Evolutionary conservation across 2,888 invertebrate genomes (phyloP).

Genomic region (Encarsia formosa): DNA sequence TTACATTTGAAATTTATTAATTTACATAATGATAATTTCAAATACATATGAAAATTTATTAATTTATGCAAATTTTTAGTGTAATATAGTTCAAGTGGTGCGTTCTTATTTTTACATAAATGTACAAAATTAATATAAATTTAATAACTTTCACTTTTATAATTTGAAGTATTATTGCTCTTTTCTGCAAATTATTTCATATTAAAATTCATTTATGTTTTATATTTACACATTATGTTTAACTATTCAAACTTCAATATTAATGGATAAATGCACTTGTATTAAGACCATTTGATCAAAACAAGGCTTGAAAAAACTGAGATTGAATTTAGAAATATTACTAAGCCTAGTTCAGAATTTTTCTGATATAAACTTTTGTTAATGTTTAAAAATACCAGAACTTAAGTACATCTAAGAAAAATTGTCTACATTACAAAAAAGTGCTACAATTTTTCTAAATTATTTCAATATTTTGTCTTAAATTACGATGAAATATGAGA

Average conservation of each 20-base stretch:
- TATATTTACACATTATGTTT: background rate
- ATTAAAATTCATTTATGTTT: conserved; percentile 8
- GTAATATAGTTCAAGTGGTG: conserved; percentile 1
- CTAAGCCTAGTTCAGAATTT: conserved; percentile 3
- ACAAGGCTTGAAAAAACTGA: conserved; percentile 13
- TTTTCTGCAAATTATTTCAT: background rate
- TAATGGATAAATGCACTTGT: conserved; percentile 14
- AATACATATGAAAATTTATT: no score
- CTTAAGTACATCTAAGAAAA: conserved; percentile 18
- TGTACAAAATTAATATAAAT: conserved; percentile 17
- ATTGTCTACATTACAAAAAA: conserved; percentile 7
- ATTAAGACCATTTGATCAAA: conserved; percentile 23
- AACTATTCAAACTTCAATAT: background rate
- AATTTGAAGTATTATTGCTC: background rate
- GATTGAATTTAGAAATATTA: conserved; percentile 12
- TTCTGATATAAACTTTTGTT: conserved; percentile 3
- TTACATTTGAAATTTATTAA: no score
- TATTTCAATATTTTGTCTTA: conserved; percentile 4
- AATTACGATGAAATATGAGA: background rate
- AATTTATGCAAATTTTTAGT: conserved; percentile 1
- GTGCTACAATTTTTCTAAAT: background rate
- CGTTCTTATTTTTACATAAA: conserved; percentile 15
- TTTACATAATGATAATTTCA: no score
- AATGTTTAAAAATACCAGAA: conserved; percentile 15
- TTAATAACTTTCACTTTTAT: conserved; percentile 6